Percentiles rank a stretch among this genome's conserved stretches.
These are phyloP conservation scores for Montipora efflorescens DNA, from an alignment of 64 coral and sea anemone genomes.

Conservation along the genomic window DNA sequence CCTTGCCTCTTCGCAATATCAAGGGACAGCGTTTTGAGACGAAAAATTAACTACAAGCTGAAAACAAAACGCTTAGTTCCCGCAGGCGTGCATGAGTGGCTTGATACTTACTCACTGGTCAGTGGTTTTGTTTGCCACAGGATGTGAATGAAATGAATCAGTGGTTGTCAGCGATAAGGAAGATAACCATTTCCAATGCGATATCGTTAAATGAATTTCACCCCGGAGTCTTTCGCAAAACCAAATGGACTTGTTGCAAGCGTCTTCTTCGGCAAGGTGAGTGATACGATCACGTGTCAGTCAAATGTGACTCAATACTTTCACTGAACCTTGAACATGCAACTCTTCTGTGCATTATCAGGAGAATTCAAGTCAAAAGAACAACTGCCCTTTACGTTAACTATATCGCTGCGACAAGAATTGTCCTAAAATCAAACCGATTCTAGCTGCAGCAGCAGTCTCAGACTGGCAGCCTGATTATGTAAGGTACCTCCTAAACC, in stretches of 20 bases:
- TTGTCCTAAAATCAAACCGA: no score
- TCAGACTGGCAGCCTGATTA: no score
- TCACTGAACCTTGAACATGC: no score
- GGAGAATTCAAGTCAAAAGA: no score
- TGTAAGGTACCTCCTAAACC: no score
- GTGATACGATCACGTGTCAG: neutral
- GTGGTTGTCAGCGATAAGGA: slow-evolving; percentile 97
- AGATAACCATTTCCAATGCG: slow-evolving; percentile 82
- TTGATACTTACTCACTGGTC: neutral
- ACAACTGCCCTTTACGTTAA: no score
- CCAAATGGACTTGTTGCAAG: slow-evolving; percentile 94
- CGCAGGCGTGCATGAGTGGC: neutral
- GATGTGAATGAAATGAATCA: slow-evolving; percentile 99
- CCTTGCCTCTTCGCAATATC: neutral
- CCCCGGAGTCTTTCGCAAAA: slow-evolving; percentile 81
- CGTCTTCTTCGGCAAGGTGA: slow-evolving; percentile 57
- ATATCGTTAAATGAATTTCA: slow-evolving; percentile 69
- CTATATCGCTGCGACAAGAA: no score
- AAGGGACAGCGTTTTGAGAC: no score
- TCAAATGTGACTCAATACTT: neutral
- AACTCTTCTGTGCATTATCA: no score
- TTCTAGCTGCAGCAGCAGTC: no score
- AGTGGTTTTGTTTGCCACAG: slow-evolving; percentile 37
- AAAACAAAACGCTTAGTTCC: neutral
- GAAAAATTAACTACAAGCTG: no score